Evolutionary conservation across 2,797 vertebrate species (phyloP), one percentile per base, ranked within the genome.

Genomic region (Linurgus olivaceus): DNA sequence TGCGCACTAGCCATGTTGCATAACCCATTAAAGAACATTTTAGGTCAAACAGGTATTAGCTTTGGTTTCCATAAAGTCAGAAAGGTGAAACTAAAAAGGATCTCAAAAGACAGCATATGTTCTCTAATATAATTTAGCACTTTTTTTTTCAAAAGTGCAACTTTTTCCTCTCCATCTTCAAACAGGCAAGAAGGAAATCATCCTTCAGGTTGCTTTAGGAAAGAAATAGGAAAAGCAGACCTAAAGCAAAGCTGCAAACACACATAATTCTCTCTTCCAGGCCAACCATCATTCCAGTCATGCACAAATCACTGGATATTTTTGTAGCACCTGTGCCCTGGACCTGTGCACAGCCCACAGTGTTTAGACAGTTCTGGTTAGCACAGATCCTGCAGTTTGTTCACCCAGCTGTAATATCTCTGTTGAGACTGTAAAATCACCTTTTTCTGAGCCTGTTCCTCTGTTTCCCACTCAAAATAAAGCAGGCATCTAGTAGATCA

Each of bases 331-430:
- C 45, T 24, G 29, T 28, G n/a, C 52, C 31, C n/a, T 66, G 42
- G 37, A 20, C 2, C 16, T 16, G 58, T 40, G 51, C 4, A 57
- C 21, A 75, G 45, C 17, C 57, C 13, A 25, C 2, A 2, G 10
- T 26, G 21, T 13, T 63, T 48, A 21, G 85, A 16, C 47, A 73
- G 21, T 33, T 55, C 48, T 26, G 11, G 33, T 63, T 51, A 68
- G 54, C n/a, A 58, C 0, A 0, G 25, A n/a, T 31, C 15, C 26
- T 52, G 20, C 73, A 77, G 17, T 10, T 13, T 12, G 11, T 18
- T n/a, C 72, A 71, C 13, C 38, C 57, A 84, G 57, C 48, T 73
- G 26, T 24, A 67, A 31, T 65, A n/a, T 62, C 73, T 38, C 65
- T 82, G 37, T 19, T 20, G 42, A 90, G 35, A 8, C 44, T 35